Evolutionary conservation across 2,888 invertebrate genomes (phyloP).

Genomic region (Tridacna gigas): DNA sequence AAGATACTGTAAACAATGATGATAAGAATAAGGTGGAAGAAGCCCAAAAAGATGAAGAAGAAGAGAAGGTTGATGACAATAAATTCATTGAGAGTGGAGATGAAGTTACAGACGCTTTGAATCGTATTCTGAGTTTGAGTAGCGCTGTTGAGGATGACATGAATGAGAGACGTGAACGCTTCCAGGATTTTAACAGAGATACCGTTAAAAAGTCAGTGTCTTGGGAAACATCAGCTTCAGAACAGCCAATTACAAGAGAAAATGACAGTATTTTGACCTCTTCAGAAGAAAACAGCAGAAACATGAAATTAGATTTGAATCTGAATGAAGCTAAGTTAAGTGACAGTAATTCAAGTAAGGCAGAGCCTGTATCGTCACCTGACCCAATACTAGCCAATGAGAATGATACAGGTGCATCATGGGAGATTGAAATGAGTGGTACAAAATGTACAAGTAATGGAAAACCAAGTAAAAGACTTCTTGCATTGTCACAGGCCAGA

Average conservation of each 20-base stretch:
- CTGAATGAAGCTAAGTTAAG: constrained; percentile 37
- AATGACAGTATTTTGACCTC: neutral
- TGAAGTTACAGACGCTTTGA: neutral
- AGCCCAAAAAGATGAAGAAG: neutral
- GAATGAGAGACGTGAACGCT: constrained; percentile 23
- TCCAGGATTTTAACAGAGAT: constrained; percentile 18
- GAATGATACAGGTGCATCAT: constrained; percentile 36
- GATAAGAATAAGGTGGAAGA: constrained; percentile 16
- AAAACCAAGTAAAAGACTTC: constrained; percentile 45
- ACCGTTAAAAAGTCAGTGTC: constrained; percentile 42
- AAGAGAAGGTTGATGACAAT: neutral
- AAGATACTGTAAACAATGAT: constrained; percentile 12
- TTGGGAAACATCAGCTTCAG: constrained; percentile 44
- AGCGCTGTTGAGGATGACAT: constrained; percentile 5
- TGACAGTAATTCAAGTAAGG: neutral
- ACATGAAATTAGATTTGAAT: constrained; percentile 45
- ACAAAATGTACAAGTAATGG: neutral
- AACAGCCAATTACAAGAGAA: constrained; percentile 24
- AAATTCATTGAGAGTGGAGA: neutral
- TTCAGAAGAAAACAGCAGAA: constrained; percentile 5
- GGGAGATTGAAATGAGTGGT: constrained; percentile 58
- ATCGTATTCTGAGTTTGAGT: constrained; percentile 6
- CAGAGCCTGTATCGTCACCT: neutral
- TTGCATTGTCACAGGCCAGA: constrained; percentile 51
- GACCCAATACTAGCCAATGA: constrained; percentile 6